Evolutionary conservation across 2,797 vertebrate genomes (phyloP), one percentile per base, ranked within the genome.

Genomic region (Melanotaenia maccullochi): DNA sequence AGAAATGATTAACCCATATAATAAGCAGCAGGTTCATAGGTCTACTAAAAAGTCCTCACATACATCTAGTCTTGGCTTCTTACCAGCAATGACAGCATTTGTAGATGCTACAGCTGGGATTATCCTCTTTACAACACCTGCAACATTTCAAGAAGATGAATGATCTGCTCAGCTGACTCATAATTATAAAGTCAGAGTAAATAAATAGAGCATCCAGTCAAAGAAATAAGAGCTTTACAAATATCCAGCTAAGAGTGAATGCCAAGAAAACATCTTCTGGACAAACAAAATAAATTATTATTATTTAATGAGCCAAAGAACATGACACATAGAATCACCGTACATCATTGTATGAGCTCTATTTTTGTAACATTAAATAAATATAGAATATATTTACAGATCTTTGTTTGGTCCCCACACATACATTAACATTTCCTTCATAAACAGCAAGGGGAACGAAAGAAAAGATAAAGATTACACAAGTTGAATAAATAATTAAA

Each of bases 71-170:
- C 4, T 65, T 16, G 54, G n/a, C 36, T 28, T 76, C 92, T 83
- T 92, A 98, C 97, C 96, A 94, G 97, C 96, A 90, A 98, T 97
- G 54, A 96, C 96, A 82, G 96, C 97, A 88, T 98, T 98, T 84
- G 97, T 97, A 70, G 97, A 98, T 3, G 96, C 96, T 79, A 98
- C 96, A 75, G 96, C 97, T 70, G 97, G 96, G 89, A 97, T 97
- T 83, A 98, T 97, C 84, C 96, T 94, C 89, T 97, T 98, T 25
- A 98, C 93, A 67, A 98, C 97, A 25, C 97, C 97, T 98, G 87
- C 68, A 91, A 76, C 25, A 78, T 75, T 78, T 18, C 64, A 65
- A 67, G 1, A 71, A 9, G 38, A 56, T 1, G 42, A 11, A 59
- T 38, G 57, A 73, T 22, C 1, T 20, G 18, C 60, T 70, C 59